Evolutionary conservation across 2,113 vertebrate species (phyloP), one percentile per base, ranked within the genome.

Genomic region (Neopipo cinnamomea): DNA sequence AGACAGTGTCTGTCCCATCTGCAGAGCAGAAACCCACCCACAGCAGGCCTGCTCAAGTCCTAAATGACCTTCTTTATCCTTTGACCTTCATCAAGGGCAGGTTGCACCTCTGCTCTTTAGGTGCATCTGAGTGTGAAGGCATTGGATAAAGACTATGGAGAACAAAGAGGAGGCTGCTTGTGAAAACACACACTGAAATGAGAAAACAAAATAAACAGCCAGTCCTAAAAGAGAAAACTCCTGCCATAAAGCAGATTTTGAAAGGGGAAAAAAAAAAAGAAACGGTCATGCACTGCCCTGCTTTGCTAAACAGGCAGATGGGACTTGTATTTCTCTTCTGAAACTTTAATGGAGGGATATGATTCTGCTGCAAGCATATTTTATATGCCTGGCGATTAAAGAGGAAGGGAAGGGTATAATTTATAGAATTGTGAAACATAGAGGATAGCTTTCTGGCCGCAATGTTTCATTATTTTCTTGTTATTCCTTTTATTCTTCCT

Each of bases 251-350:
- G 56, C 42, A 91, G 53, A 88, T 93, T 88, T 88, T 39, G 41
- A 71, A 68, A 18, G 9, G 1, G 23, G 14, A 11, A 61, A 8
- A 9, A 35, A 61, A 79, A 41, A 59, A 44, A 24, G 46, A 68
- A 91, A 62, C 0, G 3, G 63, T 33, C 3, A 12, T 76, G 71
- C 82, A 72, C 88, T 89, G 81, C 74, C 88, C 65, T 88, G 89
- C 65, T 90, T 93, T 96, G 93, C 96, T 95, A 96, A 95, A 91
- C 92, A 93, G 75, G 85, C 93, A 95, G 87, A 95, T 77, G 72
- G 82, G 80, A 88, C 83, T 86, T 94, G 91, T 84, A 86, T 87
- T 88, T 97, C 78, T 89, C 61, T 89, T 93, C 79, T 91, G 94
- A 97, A 97, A 93, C 78, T 94, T 90, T 92, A 95, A 96, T 93